Conservation (phyloP, 2,888 invertebrate species). For the Macrosiphum euphorbiae region DNA sequence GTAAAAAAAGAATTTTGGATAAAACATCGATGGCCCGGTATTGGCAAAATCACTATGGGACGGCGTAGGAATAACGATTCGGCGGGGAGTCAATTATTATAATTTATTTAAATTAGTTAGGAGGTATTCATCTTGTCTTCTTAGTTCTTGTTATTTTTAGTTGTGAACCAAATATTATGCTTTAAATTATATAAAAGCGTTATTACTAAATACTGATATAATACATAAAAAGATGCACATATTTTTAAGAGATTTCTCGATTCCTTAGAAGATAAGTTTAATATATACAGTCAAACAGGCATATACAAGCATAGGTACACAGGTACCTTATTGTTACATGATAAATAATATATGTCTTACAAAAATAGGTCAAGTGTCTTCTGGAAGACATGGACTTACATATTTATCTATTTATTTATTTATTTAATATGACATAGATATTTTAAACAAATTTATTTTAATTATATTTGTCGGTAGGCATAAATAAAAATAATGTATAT, state of each 20-base stretch:
- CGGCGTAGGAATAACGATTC: background rate
- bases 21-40: too few relatives aligned
- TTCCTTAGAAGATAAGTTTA: background rate
- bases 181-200: background rate
- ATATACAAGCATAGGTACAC: background rate
- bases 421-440: too few relatives aligned
- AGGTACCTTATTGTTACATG: too few relatives aligned
- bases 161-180: background rate
- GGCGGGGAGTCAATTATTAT: too few relatives aligned
- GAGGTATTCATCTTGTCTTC: background rate
- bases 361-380: background rate
- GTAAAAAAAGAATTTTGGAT: too few relatives aligned
- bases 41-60: background rate
- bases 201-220: background rate
- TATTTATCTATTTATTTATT: too few relatives aligned
- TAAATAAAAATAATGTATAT: background rate
- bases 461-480: background rate
- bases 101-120: background rate
- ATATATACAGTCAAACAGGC: background rate
- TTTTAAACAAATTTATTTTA: background rate
- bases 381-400: background rate
- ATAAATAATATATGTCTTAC: background rate
- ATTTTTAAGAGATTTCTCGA: background rate
- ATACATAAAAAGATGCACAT: background rate
- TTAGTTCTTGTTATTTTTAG: too few relatives aligned